These are phyloP conservation scores for Taphrorychus bicolor DNA, from an alignment of 2,888 invertebrate genomes.

Conservation along the genomic window DNA sequence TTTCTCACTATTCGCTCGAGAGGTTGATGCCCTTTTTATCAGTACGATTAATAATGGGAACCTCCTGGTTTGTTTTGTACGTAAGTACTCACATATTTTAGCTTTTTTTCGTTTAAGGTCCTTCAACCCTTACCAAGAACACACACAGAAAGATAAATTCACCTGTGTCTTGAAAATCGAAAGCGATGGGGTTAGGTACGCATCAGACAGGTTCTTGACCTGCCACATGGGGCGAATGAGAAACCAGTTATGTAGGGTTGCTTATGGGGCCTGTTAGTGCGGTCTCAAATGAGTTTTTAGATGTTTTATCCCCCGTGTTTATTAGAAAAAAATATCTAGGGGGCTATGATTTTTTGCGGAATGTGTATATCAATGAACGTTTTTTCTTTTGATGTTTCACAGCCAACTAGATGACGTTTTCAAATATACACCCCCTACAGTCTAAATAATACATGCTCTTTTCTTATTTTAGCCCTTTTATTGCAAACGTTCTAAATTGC, in stretches of 20 bases:
- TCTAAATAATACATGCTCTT: no score
- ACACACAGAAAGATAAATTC: slow-evolving; percentile 1
- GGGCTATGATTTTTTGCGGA: no score
- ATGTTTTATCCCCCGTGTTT: no score
- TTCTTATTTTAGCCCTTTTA: no score
- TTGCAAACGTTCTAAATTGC: no score
- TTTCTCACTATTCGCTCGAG: slow-evolving; percentile 19
- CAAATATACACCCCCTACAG: no score
- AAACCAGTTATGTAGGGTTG: slow-evolving; percentile 36
- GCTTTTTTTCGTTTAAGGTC: neutral
- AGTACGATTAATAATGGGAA: neutral
- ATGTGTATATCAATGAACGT: no score
- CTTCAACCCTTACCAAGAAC: neutral
- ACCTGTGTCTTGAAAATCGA: slow-evolving; percentile 34
- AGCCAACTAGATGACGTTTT: no score
- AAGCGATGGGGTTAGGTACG: slow-evolving; percentile 23
- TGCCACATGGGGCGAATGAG: slow-evolving; percentile 37
- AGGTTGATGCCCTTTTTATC: slow-evolving; percentile 31
- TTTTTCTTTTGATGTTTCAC: no score
- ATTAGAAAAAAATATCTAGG: no score
- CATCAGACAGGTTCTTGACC: slow-evolving; percentile 36
- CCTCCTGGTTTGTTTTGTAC: neutral
- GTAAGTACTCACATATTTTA: neutral
- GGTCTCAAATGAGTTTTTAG: neutral
- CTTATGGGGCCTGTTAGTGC: slow-evolving; percentile 9